phyloP scores from a whole-genome alignment of 1,140 invertebrate genomes.

The Zaprionus capensis region DNA sequence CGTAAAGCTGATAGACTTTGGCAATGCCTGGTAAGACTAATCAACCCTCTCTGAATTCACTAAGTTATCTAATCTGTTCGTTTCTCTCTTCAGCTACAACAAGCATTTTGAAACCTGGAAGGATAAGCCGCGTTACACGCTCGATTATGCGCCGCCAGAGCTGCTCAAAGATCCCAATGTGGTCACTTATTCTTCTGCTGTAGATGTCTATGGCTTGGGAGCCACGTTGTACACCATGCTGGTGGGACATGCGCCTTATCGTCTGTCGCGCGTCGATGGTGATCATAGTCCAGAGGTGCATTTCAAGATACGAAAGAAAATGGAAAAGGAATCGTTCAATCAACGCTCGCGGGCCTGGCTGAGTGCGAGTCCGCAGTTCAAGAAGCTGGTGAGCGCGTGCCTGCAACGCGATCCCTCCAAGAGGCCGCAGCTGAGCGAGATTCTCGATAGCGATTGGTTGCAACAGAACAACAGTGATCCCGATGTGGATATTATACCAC shows the following conservation, averaged over 20 bases:
- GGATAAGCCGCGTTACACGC: conserved; percentile 94
- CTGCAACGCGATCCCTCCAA: conserved; percentile 91
- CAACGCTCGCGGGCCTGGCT: conserved; percentile 87
- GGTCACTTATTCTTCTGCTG: conserved; percentile 92
- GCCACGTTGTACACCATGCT: conserved; percentile 95
- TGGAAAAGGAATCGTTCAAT: conserved; percentile 61
- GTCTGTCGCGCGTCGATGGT: conserved; percentile 66
- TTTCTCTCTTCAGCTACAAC: conserved; percentile 85
- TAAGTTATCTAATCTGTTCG: background rate
- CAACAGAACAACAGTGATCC: conserved; percentile 36
- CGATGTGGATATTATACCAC: conserved; percentile 48
- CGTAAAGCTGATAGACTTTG: conserved; percentile 95
- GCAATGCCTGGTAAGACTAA: conserved; percentile 88
- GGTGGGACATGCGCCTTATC: conserved; percentile 91
- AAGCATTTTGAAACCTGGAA: conserved; percentile 86
- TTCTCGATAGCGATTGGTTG: conserved; percentile 89
- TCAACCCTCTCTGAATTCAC: background rate
- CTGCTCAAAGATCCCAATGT: conserved; percentile 87
- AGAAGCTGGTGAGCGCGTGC: conserved; percentile 90
- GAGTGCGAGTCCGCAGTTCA: conserved; percentile 89
- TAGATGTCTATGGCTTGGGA: conserved; percentile 95
- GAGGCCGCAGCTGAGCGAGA: conserved; percentile 88
- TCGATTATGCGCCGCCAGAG: conserved; percentile 96
- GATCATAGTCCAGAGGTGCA: conserved; percentile 44
- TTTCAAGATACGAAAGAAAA: conserved; percentile 57